Conservation (phyloP, 2,113 vertebrate species). For the Beaufortia kweichowensis region DNA sequence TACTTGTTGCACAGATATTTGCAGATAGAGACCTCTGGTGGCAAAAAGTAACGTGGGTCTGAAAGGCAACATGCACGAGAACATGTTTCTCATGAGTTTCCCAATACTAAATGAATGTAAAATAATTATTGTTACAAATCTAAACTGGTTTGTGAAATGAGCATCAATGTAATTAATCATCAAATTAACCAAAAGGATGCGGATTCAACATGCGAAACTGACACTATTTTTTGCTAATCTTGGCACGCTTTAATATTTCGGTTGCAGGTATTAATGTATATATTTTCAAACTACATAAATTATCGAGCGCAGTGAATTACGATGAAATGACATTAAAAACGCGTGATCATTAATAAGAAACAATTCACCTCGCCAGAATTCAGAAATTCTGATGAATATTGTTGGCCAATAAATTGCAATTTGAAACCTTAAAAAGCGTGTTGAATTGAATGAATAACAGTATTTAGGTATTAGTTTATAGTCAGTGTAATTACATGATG, state of each 20-base stretch:
- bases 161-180: background rate
- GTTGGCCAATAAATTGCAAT: background rate
- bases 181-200: background rate
- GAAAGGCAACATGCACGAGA: background rate
- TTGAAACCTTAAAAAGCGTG: background rate
- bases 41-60: slow-evolving; percentile 55
- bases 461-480: too few relatives aligned
- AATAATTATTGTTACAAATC: background rate
- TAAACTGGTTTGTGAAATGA: background rate
- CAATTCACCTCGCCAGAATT: background rate
- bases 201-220: background rate
- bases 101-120: background rate
- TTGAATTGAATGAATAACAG: too few relatives aligned
- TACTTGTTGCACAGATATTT: slow-evolving; percentile 55
- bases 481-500: too few relatives aligned
- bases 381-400: background rate
- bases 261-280: background rate
- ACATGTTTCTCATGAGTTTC: slow-evolving; percentile 25
- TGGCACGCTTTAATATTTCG: background rate
- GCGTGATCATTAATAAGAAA: background rate
- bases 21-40: slow-evolving; percentile 76
- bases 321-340: background rate
- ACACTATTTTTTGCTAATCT: background rate
- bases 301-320: background rate
- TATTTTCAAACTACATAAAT: background rate